Percentiles rank a stretch among this genome's conserved stretches.
phyloP scores from a whole-genome alignment of 2,797 vertebrate genomes.

The Poecile montanus region DNA sequence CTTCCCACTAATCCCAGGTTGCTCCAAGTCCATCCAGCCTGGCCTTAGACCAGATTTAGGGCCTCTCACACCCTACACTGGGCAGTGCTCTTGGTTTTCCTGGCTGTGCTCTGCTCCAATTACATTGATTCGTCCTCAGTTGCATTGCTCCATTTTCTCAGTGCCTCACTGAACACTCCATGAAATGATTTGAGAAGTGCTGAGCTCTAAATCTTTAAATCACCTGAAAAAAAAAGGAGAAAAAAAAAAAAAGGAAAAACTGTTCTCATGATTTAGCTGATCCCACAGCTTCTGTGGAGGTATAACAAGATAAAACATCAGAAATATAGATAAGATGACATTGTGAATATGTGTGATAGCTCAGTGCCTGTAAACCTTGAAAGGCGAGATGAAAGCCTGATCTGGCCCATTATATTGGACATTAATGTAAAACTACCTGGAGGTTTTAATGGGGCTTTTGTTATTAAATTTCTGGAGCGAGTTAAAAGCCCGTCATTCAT shows the following conservation, averaged over 20 bases:
- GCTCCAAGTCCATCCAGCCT: neutral
- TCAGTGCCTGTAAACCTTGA: neutral
- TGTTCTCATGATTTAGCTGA: neutral
- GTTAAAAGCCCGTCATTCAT: neutral
- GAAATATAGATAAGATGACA: neutral
- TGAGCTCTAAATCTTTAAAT: neutral
- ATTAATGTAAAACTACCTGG: neutral
- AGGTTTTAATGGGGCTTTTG: neutral
- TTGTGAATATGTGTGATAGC: neutral
- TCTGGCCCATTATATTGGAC: neutral
- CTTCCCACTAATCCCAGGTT: neutral
- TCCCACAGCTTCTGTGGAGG: neutral
- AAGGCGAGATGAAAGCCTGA: constrained; percentile 6
- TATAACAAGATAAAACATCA: neutral
- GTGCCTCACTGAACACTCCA: neutral
- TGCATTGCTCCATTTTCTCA: neutral
- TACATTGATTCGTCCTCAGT: neutral
- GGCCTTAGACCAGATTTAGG: neutral
- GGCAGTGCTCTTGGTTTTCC: neutral
- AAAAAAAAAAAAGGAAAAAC: neutral
- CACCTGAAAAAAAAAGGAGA: neutral
- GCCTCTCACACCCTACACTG: neutral
- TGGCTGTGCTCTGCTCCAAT: neutral
- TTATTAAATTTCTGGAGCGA: neutral
- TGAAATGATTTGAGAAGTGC: neutral